Conservation (phyloP, 2,797 vertebrate genomes). For the Labeo calbasu region DNA sequence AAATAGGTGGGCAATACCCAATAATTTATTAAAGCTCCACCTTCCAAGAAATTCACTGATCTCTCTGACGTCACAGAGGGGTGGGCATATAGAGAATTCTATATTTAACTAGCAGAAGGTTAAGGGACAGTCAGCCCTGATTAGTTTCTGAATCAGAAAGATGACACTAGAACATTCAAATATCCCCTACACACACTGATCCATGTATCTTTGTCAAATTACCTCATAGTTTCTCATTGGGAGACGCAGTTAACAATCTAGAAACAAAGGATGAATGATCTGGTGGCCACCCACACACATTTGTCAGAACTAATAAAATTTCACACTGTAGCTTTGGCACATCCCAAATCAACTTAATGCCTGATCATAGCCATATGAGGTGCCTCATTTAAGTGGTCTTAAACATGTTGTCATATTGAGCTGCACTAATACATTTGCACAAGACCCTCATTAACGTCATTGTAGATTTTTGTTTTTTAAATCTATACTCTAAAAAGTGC, state of each 20-base stretch:
- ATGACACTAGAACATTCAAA: constrained; percentile 42
- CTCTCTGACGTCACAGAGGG: constrained; percentile 13
- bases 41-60: constrained; percentile 17
- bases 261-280: background rate
- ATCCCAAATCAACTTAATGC: background rate
- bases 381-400: background rate
- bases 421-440: background rate
- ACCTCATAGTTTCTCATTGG: constrained; percentile 16
- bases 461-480: background rate
- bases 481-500: too few relatives aligned
- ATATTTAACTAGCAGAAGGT: constrained; percentile 54
- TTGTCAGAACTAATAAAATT: background rate
- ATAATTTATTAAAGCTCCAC: constrained; percentile 4
- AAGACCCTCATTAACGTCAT: background rate
- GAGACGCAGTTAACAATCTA: constrained; percentile 21
- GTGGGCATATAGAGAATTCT: constrained; percentile 32
- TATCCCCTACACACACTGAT: background rate
- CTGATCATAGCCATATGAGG: background rate
- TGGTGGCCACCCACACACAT: constrained; percentile 1
- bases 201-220: constrained; percentile 16
- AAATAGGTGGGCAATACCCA: background rate
- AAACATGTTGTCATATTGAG: background rate
- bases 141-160: constrained; percentile 51
- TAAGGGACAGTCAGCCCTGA: constrained; percentile 52
- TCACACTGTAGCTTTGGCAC: background rate